These are phyloP conservation scores for Oreonectes daqikongensis DNA, from an alignment of 2,797 vertebrate species.

Conservation along the genomic window DNA sequence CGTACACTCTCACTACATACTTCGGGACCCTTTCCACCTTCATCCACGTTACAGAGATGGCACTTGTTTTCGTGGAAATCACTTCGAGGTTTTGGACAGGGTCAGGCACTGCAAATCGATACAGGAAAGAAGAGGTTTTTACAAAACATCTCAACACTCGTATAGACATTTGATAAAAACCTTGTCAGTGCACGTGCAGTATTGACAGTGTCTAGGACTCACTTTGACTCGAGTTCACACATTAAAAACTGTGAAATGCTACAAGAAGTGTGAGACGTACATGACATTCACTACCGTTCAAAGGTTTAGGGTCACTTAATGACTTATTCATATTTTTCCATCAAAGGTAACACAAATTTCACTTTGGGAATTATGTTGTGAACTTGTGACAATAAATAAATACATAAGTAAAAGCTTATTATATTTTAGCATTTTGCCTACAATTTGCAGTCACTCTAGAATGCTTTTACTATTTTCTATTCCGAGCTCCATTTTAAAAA, in stretches of 20 bases:
- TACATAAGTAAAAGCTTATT: too few species aligned
- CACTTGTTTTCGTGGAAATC: neutral
- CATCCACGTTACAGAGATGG: conserved; percentile 23
- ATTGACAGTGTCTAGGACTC: neutral
- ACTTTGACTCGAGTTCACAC: neutral
- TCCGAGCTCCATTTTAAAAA: too few species aligned
- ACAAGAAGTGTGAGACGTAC: neutral
- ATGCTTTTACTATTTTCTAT: too few species aligned
- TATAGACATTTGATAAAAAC: neutral
- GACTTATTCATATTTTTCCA: too few species aligned
- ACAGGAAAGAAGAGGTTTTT: neutral
- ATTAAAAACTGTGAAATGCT: neutral
- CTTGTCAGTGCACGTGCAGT: neutral
- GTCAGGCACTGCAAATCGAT: conserved; percentile 43
- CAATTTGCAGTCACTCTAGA: too few species aligned
- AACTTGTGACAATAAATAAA: too few species aligned
- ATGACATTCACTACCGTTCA: too few species aligned
- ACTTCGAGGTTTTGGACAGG: conserved; percentile 12
- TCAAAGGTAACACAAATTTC: too few species aligned
- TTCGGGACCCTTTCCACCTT: neutral
- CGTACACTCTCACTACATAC: conserved; percentile 22
- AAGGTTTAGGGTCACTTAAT: too few species aligned
- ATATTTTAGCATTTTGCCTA: too few species aligned
- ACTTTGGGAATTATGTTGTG: too few species aligned
- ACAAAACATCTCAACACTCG: neutral